Evolutionary conservation across 2,888 invertebrate species (phyloP), one percentile per base, ranked within the genome.

Genomic region (Gymnocheta viridis): DNA sequence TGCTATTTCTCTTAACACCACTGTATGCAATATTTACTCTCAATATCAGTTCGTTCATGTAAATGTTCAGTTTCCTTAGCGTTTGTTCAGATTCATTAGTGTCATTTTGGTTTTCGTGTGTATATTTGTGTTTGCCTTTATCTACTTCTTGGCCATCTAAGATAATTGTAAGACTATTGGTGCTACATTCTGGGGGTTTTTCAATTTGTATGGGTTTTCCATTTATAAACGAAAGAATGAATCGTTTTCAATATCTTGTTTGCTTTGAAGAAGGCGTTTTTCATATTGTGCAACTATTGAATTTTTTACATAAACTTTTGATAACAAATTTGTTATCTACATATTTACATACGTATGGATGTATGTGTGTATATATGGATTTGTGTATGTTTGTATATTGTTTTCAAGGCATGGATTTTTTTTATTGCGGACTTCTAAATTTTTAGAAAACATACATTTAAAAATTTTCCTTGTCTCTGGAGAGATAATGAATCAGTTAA

Each of bases 11-110:
- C 4, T 58, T 9, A 1, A 54, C 47, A 17, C 49, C 9, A 6
- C 14, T 77, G 72, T 66, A 38, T 7, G 5, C 47, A 58, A 19
- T 82, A 47, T 79, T 82, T 62, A 22, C 44, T 49, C 69, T 38
- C 79, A 44, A 62, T 73, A 82, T 74, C 78, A 74, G 72, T 72
- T 27, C 35, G 24, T 35, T 66, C n/a, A 56, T 64, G 66, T 72
- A 49, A 62, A 32, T 58, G 19, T 78, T 67, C 35, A 14, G 27
- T 41, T 72, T 73, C 54, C 51, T 64, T 49, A 38, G 49, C 27
- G 38, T 41, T 81, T 60, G 62, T 38, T 81, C 17, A 64, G 41
- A 82, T 82, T 44, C 29, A 49, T 66, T 77, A n/a, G n/a, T 58
- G 58, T 51, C n/a, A 64, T 72, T 58, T 62, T 60, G 0, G 49